phyloP scores from a whole-genome alignment of 2,113 vertebrate genomes.

The Hemichromis elongatus region DNA sequence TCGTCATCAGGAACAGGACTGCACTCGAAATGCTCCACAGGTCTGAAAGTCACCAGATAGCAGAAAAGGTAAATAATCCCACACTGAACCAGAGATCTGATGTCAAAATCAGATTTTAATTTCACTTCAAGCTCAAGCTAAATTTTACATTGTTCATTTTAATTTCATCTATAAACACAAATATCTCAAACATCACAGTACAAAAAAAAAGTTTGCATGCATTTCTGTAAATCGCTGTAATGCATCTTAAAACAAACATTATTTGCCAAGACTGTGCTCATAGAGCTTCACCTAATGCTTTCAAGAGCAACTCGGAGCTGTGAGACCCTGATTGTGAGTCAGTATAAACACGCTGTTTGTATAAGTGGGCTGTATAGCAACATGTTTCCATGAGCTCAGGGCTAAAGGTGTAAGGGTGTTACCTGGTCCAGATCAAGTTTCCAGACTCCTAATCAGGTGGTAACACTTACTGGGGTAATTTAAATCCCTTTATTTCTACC shows the following conservation, averaged over 20 bases:
- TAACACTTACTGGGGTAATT: not conserved
- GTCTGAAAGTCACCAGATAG: not conserved
- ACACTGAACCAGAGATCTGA: not conserved
- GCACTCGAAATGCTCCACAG: not conserved
- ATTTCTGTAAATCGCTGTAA: not conserved
- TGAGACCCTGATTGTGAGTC: not conserved
- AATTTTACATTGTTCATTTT: not conserved
- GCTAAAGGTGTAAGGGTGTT: not conserved
- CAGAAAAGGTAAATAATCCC: not conserved
- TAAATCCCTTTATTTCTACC: not conserved
- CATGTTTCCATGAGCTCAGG: constrained; percentile 39
- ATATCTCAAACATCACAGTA: not conserved
- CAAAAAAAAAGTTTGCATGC: not conserved
- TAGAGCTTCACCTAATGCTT: not conserved
- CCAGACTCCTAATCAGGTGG: not conserved
- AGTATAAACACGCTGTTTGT: not conserved
- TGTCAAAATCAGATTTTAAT: not conserved
- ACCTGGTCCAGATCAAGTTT: constrained; percentile 13
- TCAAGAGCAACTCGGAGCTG: not conserved
- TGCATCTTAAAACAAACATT: not conserved
- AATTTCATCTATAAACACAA: not conserved
- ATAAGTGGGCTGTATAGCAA: not conserved
- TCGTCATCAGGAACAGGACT: not conserved
- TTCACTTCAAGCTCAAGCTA: not conserved
- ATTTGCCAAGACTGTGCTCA: not conserved